Conservation (phyloP, 2,113 vertebrate genomes). For the Meles meles region DNA sequence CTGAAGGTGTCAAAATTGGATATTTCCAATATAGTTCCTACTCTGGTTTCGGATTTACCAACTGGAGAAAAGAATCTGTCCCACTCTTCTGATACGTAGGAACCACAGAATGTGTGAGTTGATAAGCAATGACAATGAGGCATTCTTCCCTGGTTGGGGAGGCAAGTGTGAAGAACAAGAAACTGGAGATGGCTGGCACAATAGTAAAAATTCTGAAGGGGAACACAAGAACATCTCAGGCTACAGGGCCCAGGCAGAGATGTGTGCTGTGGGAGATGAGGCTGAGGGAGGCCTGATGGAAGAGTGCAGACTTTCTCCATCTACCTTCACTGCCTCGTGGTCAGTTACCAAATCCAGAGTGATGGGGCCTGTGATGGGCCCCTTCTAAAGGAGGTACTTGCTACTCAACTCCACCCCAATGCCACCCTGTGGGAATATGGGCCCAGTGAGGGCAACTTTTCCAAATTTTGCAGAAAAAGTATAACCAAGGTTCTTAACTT, state of each 20-base stretch:
- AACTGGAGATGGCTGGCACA: neutral
- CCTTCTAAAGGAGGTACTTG: neutral
- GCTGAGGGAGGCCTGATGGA: neutral
- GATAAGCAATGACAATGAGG: neutral
- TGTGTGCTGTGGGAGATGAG: too few species aligned
- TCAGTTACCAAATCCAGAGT: neutral
- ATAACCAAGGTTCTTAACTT: neutral
- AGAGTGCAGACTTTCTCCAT: neutral
- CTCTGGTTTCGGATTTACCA: neutral
- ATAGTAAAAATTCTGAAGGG: neutral
- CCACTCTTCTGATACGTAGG: neutral
- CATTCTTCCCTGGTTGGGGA: neutral
- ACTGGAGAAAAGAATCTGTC: neutral
- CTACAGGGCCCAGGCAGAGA: neutral
- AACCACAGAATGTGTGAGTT: neutral
- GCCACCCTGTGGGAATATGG: neutral
- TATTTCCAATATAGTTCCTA: neutral
- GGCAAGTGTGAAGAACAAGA: neutral
- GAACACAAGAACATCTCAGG: neutral
- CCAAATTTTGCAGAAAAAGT: neutral
- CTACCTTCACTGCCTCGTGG: neutral
- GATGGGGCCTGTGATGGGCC: neutral
- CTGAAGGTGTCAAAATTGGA: neutral
- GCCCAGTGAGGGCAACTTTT: neutral
- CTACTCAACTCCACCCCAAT: neutral